Percentiles rank a stretch among this genome's conserved stretches.
These are phyloP conservation scores for Adelosebastes latens DNA, from an alignment of 2,797 vertebrate genomes.

Conservation along the genomic window DNA sequence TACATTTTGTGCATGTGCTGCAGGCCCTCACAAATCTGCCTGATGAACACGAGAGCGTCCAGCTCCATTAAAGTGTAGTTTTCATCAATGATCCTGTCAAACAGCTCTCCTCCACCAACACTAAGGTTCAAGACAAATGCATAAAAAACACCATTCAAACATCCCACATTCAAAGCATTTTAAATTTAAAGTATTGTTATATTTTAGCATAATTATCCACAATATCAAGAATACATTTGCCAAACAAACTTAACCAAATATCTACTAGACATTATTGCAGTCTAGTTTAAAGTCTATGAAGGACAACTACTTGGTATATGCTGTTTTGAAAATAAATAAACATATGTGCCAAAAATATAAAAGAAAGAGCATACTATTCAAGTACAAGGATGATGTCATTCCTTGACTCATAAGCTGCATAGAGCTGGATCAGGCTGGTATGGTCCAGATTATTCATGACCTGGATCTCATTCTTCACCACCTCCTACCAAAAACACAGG, in stretches of 20 bases:
- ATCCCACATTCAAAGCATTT: not conserved
- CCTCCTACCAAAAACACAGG: constrained; percentile 84
- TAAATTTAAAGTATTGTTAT: not conserved
- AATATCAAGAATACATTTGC: not conserved
- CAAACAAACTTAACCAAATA: not conserved
- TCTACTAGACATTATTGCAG: not conserved
- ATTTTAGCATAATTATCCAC: not conserved
- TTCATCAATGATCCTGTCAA: constrained; percentile 93
- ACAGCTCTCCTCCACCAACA: constrained; percentile 95
- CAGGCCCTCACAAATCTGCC: constrained; percentile 95
- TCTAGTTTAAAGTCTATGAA: not conserved
- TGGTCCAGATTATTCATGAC: constrained; percentile 99
- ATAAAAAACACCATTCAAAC: not conserved
- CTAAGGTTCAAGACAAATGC: constrained; percentile 72
- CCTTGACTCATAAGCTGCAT: constrained; percentile 96
- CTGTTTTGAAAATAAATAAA: constrained; percentile 13
- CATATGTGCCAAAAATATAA: constrained; percentile 31
- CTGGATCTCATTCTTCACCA: constrained; percentile 96
- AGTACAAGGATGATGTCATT: constrained; percentile 94
- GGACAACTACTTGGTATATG: not conserved
- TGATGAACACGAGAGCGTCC: constrained; percentile 91
- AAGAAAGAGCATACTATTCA: constrained; percentile 91
- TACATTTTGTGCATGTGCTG: constrained; percentile 98
- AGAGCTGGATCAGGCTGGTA: constrained; percentile 94
- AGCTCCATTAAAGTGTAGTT: constrained; percentile 89